A percentile compares a stretch with the other conserved stretches of the same genome.
These are phyloP conservation scores for Poecilia velifera DNA, from an alignment of 2,797 vertebrate species.

Conservation along the genomic window DNA sequence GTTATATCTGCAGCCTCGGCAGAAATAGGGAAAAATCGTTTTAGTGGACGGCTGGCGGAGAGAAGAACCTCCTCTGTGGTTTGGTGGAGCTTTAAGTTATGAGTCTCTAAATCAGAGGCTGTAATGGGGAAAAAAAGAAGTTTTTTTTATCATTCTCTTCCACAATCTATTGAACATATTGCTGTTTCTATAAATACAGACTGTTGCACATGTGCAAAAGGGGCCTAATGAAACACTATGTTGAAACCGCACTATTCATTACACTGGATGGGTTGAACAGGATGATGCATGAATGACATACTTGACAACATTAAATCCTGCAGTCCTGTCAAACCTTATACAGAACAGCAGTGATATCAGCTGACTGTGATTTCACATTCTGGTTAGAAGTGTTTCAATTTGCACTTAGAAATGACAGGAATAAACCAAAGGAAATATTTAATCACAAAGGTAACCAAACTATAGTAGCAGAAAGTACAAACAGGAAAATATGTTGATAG, in stretches of 20 bases:
- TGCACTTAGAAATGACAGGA: neutral
- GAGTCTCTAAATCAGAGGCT: neutral
- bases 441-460: neutral
- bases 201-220: neutral
- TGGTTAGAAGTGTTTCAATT: neutral
- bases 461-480: neutral
- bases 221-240: neutral
- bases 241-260: neutral
- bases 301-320: neutral
- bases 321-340: neutral
- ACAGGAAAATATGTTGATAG: neutral
- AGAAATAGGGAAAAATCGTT: neutral
- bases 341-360: slow-evolving; percentile 1
- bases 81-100: slow-evolving; percentile 5
- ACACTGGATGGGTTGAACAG: neutral
- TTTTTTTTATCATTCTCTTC: neutral
- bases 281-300: neutral
- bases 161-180: slow-evolving; percentile 10
- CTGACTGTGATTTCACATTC: neutral
- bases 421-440: neutral
- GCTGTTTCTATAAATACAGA: neutral
- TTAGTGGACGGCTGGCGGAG: neutral
- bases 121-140: neutral
- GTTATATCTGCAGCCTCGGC: slow-evolving; percentile 3
- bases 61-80: slow-evolving; percentile 3